Evolutionary conservation across 1,140 invertebrate genomes (phyloP), one percentile per base, ranked within the genome.

Genomic region (Nasonia vitripennis): DNA sequence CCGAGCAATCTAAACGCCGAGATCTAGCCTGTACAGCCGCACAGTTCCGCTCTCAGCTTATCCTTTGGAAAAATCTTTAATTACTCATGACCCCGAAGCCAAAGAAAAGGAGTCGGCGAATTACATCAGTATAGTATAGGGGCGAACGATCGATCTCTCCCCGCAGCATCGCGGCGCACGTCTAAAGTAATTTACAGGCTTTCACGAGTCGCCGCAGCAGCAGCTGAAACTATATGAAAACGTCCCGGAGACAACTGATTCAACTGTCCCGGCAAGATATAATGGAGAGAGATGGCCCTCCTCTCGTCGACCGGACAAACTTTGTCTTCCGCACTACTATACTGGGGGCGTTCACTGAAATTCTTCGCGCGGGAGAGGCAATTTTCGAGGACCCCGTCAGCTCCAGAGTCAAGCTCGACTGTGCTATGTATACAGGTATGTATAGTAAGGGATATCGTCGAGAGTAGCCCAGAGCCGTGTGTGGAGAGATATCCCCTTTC

Each of bases 341-440:
- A 5, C 34, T 6, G 5, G 34, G 62, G 27, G 23, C 23, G 68
- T 71, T 20, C 14, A 27, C 23, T 31, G 1, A 10, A 17, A 71
- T 71, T 71, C 68, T 71, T 71, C 68, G 68, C 68, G 68, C 68
- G 68, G 31, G 68, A 71, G 27, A 71, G 31, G 68, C 68, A 71
- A 71, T 71, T 71, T 71, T 71, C 68, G 68, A 31, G 68, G 27
- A 34, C 9, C 23, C 27, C 31, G 68, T 71, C 68, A 31, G 31
- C 27, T 11, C 11, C 68, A 71, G 68, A 6, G 6, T 11, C 12
- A 0, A 17, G 17, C 6, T 20, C 4, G 20, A 7, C 17, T 62
- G 5, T n/a, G 17, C 17, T 20, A 20, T n/a, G 6, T 62, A n/a
- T 31, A 71, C 27, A 37, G 34, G 27, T 27, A 23, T 5, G 20